Conservation (phyloP, 2,113 vertebrate genomes). For the Phrynosoma blainvillii region DNA sequence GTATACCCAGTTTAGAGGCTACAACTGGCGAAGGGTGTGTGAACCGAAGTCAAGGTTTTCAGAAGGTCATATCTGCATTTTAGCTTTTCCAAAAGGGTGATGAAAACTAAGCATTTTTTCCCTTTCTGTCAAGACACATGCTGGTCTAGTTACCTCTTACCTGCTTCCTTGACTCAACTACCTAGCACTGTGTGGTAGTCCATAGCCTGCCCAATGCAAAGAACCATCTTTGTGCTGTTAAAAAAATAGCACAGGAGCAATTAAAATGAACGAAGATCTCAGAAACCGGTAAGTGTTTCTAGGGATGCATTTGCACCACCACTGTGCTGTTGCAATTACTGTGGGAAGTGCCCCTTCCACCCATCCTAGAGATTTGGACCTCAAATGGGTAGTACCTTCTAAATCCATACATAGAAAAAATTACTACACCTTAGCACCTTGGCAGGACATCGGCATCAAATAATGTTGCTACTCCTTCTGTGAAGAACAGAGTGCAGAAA, state of each 20-base stretch:
- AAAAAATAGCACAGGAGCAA: constrained; percentile 26
- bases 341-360: neutral
- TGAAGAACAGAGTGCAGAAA: neutral
- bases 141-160: constrained; percentile 18
- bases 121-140: neutral
- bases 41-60: constrained; percentile 3
- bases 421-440: neutral
- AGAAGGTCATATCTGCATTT: neutral
- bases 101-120: neutral
- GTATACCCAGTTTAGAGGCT: neutral
- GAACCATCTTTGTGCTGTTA: constrained; percentile 41
- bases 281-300: constrained; percentile 12
- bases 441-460: neutral
- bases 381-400: neutral
- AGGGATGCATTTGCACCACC: constrained; percentile 7
- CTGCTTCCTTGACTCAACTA: constrained; percentile 54
- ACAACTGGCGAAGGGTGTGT: neutral
- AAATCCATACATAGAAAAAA: neutral
- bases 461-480: neutral
- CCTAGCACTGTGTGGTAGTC: neutral
- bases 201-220: constrained; percentile 3
- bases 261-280: constrained; percentile 24
- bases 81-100: neutral
- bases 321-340: neutral
- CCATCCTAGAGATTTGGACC: neutral